Conservation (phyloP, 2,797 vertebrate species). For the Anas georgica region DNA sequence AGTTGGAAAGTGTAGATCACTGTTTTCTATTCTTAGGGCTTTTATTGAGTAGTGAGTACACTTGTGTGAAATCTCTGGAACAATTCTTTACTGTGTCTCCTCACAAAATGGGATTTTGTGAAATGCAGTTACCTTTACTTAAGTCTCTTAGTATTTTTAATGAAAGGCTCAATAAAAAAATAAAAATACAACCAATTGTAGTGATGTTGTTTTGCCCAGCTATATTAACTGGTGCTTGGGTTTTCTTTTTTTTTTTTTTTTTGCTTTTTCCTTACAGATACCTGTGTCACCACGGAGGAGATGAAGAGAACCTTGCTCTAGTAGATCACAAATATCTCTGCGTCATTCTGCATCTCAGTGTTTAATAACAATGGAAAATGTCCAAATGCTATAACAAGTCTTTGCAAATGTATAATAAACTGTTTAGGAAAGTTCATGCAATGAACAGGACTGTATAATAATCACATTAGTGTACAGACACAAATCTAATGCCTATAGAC, state of each 20-base stretch:
- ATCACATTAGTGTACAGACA: constrained; percentile 60
- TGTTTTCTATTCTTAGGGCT: neutral
- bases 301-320: constrained; percentile 68
- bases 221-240: neutral
- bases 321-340: constrained; percentile 62
- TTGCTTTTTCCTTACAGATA: constrained; percentile 61
- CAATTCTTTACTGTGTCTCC: neutral
- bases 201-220: neutral
- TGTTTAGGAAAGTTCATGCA: constrained; percentile 67
- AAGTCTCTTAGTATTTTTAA: neutral
- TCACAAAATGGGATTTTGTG: neutral
- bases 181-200: neutral
- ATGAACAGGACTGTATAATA: constrained; percentile 78
- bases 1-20: neutral
- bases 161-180: neutral
- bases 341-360: constrained; percentile 51
- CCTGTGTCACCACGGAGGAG: constrained; percentile 63
- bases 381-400: constrained; percentile 70
- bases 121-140: neutral
- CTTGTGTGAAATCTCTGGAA: neutral
- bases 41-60: neutral
- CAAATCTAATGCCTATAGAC: constrained; percentile 76
- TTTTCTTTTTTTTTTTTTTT: neutral
- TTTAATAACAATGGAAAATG: constrained; percentile 67
- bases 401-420: constrained; percentile 69